Base-by-base conservation (phyloP, 2,113 vertebrate species). In the Hepsetus odoe region DNA sequence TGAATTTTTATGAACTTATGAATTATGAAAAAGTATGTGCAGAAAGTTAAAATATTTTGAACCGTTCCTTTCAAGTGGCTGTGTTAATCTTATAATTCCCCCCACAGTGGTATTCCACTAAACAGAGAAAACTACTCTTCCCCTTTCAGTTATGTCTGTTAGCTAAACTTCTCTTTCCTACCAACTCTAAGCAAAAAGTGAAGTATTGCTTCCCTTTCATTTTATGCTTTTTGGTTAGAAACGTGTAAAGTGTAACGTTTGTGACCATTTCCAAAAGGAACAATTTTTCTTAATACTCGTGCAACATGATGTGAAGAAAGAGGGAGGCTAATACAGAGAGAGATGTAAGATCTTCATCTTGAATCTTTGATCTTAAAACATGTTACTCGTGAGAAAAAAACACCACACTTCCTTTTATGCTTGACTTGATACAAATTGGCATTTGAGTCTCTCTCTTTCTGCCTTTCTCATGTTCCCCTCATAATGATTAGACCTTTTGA, bases 161-260 rank as follows among this genome's bases (percentile, higher is more conserved):
- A 28, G 26, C 49, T 32, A 44, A 49, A 80, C 78, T 77, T 74
- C 74, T 82, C 30, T 72, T 74, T 83, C 53, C 35, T 38, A 67
- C 18, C 35, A n/a, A 14, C 42, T 32, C 26, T 12, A 38, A 13
- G 12, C 1, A 22, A 16, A 26, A 67, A 46, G 68, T 46, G 40
- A 78, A 78, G 62, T 62, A 53, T 20, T 74, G 66, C 44, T 74
- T 82, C 65, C 76, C 30, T 44, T 79, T 79, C 7, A 55, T 18
- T 12, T 74, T 33, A 66, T 68, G n/a, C n/a, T 32, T 44, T 53
- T 18, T 22, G 40, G 3, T 33, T 62, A 8, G 32, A 33, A 62
- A 9, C 18, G 30, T 26, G 11, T 59, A 16, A 59, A 14, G 56
- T 18, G 14, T 32, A 32, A 32, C 18, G 30, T 16, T 7, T 20